These are phyloP conservation scores for Anhinga rufa DNA, from an alignment of 2,113 vertebrate genomes.

Conservation along the genomic window DNA sequence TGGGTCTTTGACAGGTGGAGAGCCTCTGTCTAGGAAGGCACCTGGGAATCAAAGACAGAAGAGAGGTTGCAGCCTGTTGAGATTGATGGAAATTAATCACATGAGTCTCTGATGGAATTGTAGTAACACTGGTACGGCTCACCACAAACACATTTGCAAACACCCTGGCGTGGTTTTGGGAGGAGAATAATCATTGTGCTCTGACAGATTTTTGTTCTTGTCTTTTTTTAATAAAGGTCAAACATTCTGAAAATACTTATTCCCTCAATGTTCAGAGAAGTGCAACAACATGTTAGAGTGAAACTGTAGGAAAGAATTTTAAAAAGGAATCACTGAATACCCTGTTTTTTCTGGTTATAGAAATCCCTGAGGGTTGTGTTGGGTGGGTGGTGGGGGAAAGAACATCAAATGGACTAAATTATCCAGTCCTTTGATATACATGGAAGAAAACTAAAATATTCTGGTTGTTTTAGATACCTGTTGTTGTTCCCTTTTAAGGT, in stretches of 20 bases:
- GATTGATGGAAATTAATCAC: background rate
- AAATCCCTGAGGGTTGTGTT: background rate
- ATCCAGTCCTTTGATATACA: background rate
- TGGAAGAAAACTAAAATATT: background rate
- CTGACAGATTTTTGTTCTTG: background rate
- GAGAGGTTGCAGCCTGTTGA: background rate
- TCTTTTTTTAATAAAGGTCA: background rate
- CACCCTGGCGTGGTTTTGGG: background rate
- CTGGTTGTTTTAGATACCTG: background rate
- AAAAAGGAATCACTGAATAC: background rate
- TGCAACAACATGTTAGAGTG: background rate
- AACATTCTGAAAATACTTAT: background rate
- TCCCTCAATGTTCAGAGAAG: background rate
- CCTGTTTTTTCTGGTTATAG: background rate
- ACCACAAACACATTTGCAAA: background rate
- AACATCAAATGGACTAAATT: background rate
- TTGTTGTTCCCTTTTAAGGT: background rate
- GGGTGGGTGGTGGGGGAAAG: accelerated
- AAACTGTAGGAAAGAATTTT: background rate
- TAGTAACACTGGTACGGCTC: background rate
- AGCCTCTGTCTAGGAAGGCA: background rate
- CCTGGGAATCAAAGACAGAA: background rate
- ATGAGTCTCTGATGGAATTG: background rate
- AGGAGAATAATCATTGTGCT: background rate
- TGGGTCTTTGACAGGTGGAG: background rate